Evolutionary conservation across 2,888 invertebrate species (phyloP), one percentile per base, ranked within the genome.

Genomic region (Lithosia quadra): DNA sequence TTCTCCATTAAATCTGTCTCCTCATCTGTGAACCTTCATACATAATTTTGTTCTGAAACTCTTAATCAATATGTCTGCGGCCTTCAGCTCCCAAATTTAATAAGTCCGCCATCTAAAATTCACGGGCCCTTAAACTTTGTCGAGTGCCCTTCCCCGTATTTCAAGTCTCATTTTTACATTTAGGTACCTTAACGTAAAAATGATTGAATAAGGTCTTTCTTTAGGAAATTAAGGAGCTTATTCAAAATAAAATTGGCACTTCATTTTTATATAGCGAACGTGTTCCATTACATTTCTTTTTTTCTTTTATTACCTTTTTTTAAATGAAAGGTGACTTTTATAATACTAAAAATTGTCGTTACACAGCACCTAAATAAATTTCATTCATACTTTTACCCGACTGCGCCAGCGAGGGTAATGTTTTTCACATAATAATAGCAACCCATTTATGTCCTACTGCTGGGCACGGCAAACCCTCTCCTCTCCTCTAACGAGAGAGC

Each of bases 81-180:
- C 69, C 67, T 71, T 49, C 24, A 28, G 2, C 21, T 11, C 15
- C 53, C n/a, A 49, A 49, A 24, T 61, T 68, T 78, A 78, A 79
- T 77, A 74, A 79, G 61, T 69, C 55, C 62, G 13, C 53, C 69
- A 69, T 77, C 64, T 79, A 68, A 78, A 49, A 77, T 79, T 71
- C 62, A 49, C 70, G 74, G 70, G 68, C 24, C 43, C n/a, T 49
- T 15, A 34, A 22, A 57, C 57, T 72, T 49, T 67, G 69, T 64
- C 39, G 68, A 67, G 65, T 21, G 33, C 49, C 49, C 68, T 68
- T 62, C 18, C 49, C n/a, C 49, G n/a, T 49, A 49, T 49, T 49
- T 49, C n/a, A 49, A 49, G 49, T 7, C 13, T 56, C 56, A 24
- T 49, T 49, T 49, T 49, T n/a, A 49, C 18, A n/a, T 49, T n/a